phyloP scores from a whole-genome alignment of 2,113 vertebrate species.

The Alethe castanea region DNA sequence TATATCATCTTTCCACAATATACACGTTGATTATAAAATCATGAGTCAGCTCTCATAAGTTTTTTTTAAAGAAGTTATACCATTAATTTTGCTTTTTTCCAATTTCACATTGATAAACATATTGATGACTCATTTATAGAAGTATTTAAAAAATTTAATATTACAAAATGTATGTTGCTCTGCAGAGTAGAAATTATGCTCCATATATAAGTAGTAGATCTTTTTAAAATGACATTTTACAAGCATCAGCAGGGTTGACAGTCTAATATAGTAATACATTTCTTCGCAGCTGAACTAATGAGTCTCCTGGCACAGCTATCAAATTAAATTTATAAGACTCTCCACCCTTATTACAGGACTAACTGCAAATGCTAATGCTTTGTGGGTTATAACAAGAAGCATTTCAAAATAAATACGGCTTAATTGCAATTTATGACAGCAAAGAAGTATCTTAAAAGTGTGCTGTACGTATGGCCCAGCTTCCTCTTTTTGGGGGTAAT shows the following conservation, averaged over 20 bases:
- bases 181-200: conserved; percentile 61
- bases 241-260: conserved; percentile 69
- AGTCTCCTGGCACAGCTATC: conserved; percentile 73
- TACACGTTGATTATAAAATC: conserved; percentile 42
- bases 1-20: conserved; percentile 42
- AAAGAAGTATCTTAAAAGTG: not conserved
- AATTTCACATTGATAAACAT: conserved; percentile 58
- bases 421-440: conserved; percentile 55
- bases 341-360: conserved; percentile 71
- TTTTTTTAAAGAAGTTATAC: not conserved
- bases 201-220: conserved; percentile 49
- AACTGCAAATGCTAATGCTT: conserved; percentile 64
- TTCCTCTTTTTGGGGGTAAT: not conserved
- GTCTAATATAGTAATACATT: conserved; percentile 70
- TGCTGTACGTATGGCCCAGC: not conserved
- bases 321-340: conserved; percentile 80
- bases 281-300: conserved; percentile 75
- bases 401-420: conserved; percentile 63
- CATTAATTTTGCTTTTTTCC: conserved; percentile 38
- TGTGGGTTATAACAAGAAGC: conserved; percentile 62
- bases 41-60: not conserved
- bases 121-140: conserved; percentile 52
- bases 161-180: conserved; percentile 23
- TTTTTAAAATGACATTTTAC: conserved; percentile 70
- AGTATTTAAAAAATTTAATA: conserved; percentile 48